Evolutionary conservation across 2,113 vertebrate species (phyloP).

Genomic region (Labeo catla): DNA sequence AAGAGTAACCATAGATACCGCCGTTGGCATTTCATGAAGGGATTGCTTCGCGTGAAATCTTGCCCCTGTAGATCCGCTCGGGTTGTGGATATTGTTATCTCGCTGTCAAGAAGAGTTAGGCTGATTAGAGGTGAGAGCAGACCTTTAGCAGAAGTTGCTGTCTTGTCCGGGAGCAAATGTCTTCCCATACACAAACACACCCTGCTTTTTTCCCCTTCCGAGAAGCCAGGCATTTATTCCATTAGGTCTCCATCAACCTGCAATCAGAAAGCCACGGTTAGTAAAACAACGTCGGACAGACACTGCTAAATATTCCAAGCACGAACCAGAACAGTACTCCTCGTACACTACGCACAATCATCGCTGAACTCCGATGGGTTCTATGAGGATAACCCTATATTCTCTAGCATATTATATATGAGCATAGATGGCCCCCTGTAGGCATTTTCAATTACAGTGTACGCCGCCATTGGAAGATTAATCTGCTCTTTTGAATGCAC

Average conservation of each 20-base stretch:
- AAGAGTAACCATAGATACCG: slow-evolving; percentile 56
- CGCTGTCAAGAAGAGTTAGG: slow-evolving; percentile 52
- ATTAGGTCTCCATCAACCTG: slow-evolving; percentile 10
- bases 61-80: slow-evolving; percentile 42
- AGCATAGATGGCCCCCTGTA: slow-evolving; percentile 68
- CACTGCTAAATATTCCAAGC: not conserved
- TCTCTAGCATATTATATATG: slow-evolving; percentile 60
- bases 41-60: slow-evolving; percentile 47
- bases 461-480: slow-evolving; percentile 66
- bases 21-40: slow-evolving; percentile 50
- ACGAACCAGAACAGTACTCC: not conserved
- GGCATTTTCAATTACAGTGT: slow-evolving; percentile 75
- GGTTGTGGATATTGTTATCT: slow-evolving; percentile 50
- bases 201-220: not conserved
- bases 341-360: slow-evolving; percentile 48
- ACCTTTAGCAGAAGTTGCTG: slow-evolving; percentile 42
- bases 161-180: slow-evolving; percentile 35
- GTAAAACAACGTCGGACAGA: not conserved
- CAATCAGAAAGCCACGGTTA: not conserved
- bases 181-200: slow-evolving; percentile 25
- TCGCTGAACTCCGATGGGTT: slow-evolving; percentile 49
- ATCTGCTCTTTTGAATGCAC: slow-evolving; percentile 76
- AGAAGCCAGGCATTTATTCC: slow-evolving; percentile 29
- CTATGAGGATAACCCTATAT: slow-evolving; percentile 61
- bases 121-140: slow-evolving; percentile 49